These are phyloP conservation scores for Leucophora obtusa DNA, from an alignment of 2,888 invertebrate genomes.

Conservation along the genomic window DNA sequence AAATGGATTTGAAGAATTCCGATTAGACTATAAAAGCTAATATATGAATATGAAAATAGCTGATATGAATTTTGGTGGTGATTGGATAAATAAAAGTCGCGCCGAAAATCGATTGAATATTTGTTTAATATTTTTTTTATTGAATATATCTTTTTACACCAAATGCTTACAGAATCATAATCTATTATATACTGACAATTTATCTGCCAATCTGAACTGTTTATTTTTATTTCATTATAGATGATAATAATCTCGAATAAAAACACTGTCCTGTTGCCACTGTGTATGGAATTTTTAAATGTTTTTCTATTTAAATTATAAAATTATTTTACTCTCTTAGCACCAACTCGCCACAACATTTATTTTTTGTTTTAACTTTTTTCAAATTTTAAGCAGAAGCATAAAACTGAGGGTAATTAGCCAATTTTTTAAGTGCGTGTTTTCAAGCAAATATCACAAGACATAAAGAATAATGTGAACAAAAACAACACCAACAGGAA, in stretches of 20 bases:
- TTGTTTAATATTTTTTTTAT: too few relatives aligned
- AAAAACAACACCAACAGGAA: slow-evolving; percentile 1
- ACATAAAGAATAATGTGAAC: background rate
- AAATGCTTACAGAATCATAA: too few relatives aligned
- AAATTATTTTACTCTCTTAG: background rate
- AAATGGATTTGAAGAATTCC: too few relatives aligned
- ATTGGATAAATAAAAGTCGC: too few relatives aligned
- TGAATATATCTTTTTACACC: too few relatives aligned
- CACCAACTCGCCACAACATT: background rate
- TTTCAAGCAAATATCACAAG: background rate
- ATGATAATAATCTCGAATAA: background rate
- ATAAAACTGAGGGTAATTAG: background rate
- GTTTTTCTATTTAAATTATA: background rate
- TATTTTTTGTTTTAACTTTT: background rate
- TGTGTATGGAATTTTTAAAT: background rate
- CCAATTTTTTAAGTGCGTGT: background rate
- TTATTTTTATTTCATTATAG: background rate
- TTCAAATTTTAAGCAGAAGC: background rate
- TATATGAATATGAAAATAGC: too few relatives aligned
- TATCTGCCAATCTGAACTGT: too few relatives aligned
- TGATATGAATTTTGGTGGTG: too few relatives aligned
- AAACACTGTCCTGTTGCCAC: background rate
- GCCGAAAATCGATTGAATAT: too few relatives aligned
- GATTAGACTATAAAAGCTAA: too few relatives aligned
- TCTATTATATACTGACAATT: too few relatives aligned